Conservation (phyloP, 2,888 invertebrate species). For the Ashinkailepas kermadecensis region DNA sequence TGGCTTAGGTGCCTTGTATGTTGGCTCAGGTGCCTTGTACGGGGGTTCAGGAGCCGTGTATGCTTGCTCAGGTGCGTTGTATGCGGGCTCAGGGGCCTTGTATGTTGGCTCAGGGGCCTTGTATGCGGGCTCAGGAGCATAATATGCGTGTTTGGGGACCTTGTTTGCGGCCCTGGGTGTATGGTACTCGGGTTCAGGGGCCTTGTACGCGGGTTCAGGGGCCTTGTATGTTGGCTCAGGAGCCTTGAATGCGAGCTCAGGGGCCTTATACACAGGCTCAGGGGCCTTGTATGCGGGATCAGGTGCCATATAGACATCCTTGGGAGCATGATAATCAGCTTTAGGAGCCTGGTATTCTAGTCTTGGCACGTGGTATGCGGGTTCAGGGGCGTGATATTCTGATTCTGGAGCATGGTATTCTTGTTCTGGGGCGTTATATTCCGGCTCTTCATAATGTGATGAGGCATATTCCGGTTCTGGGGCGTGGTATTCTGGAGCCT, state of each 20-base stretch:
- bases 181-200: conserved; percentile 18
- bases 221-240: conserved; percentile 23
- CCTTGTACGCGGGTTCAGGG: conserved; percentile 26
- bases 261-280: conserved; percentile 3
- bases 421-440: conserved; percentile 19
- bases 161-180: conserved; percentile 7
- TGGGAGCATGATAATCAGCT: not conserved
- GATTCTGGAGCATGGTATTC: not conserved
- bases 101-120: not conserved
- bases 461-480: conserved; percentile 19
- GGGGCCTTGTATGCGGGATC: conserved; percentile 6
- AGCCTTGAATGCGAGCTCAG: not conserved
- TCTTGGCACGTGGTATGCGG: not conserved
- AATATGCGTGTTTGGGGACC: not conserved
- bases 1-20: conserved; percentile 25
- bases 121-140: not conserved
- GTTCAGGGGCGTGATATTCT: not conserved
- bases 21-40: conserved; percentile 26
- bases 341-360: conserved; percentile 7
- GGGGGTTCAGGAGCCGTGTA: conserved; percentile 28
- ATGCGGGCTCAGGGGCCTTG: conserved; percentile 3
- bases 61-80: conserved; percentile 26
- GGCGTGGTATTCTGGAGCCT: not conserved
- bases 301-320: conserved; percentile 12
- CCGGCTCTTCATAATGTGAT: not conserved